phyloP scores from a whole-genome alignment of 2,888 invertebrate species.

The Ceriagrion tenellum region DNA sequence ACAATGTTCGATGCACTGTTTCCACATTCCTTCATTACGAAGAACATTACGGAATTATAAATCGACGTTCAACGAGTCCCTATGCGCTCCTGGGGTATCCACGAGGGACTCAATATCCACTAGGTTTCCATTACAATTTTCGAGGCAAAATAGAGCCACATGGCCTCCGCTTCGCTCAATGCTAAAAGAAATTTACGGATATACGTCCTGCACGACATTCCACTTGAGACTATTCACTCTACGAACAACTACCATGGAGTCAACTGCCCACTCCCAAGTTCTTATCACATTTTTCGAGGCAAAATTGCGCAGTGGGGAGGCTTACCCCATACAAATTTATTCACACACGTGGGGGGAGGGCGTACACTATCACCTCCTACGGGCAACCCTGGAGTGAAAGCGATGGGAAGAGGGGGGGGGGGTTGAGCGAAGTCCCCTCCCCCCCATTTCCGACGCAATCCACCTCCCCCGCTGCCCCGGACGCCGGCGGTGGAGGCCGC shows the following conservation, averaged over 20 bases:
- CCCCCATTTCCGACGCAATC: neutral
- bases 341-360: neutral
- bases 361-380: neutral
- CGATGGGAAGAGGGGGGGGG: neutral
- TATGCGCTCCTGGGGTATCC: no score
- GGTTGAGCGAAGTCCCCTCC: neutral
- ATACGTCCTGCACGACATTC: no score
- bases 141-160: no score
- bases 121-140: no score
- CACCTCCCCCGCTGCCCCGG: neutral
- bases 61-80: no score
- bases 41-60: no score
- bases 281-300: neutral
- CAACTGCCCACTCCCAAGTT: neutral
- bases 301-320: neutral
- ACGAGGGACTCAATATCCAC: no score
- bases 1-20: no score
- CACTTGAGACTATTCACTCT: neutral
- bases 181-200: no score
- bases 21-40: no score
- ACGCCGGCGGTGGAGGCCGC: neutral
- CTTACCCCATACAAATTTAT: neutral
- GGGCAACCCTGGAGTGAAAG: neutral
- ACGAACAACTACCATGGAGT: neutral
- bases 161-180: no score